Conservation (phyloP, 2,888 invertebrate species). For the Drosophila subquinaria region DNA sequence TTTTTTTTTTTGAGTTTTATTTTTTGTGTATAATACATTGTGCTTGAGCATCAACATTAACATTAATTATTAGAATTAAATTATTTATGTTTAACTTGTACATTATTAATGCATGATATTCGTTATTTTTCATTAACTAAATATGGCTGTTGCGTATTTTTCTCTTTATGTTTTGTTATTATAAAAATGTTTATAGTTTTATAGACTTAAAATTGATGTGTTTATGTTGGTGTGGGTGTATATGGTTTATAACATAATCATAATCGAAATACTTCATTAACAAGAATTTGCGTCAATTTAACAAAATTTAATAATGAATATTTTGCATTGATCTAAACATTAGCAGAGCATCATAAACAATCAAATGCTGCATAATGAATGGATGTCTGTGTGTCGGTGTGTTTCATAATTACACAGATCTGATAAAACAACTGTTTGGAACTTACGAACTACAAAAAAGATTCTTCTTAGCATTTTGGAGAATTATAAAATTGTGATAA, state of each 20-base stretch:
- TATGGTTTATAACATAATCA: slow-evolving; percentile 52
- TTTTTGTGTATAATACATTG: slow-evolving; percentile 71
- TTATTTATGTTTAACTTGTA: slow-evolving; percentile 72
- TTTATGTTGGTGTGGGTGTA: slow-evolving; percentile 26
- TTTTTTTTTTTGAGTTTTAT: slow-evolving; percentile 27
- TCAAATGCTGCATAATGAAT: slow-evolving; percentile 49
- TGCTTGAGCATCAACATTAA: slow-evolving; percentile 59
- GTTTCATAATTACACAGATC: slow-evolving; percentile 49
- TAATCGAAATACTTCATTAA: slow-evolving; percentile 74
- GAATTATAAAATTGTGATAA: slow-evolving; percentile 26
- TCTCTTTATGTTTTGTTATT: slow-evolving; percentile 12
- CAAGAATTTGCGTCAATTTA: slow-evolving; percentile 71
- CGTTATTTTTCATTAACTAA: slow-evolving; percentile 73
- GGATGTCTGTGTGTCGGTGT: slow-evolving; percentile 17
- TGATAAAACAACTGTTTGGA: slow-evolving; percentile 47
- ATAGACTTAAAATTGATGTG: slow-evolving; percentile 40
- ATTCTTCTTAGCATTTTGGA: slow-evolving; percentile 53
- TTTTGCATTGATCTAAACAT: slow-evolving; percentile 36
- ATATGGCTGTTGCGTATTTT: slow-evolving; percentile 71
- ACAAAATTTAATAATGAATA: slow-evolving; percentile 55
- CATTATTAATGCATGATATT: slow-evolving; percentile 74
- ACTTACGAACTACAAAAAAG: slow-evolving; percentile 59
- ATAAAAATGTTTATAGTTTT: slow-evolving; percentile 11
- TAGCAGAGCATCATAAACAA: slow-evolving; percentile 38
- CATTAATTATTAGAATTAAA: slow-evolving; percentile 51